Evolutionary conservation across 2,888 invertebrate species (phyloP).

Genomic region (Tholera decimalis): DNA sequence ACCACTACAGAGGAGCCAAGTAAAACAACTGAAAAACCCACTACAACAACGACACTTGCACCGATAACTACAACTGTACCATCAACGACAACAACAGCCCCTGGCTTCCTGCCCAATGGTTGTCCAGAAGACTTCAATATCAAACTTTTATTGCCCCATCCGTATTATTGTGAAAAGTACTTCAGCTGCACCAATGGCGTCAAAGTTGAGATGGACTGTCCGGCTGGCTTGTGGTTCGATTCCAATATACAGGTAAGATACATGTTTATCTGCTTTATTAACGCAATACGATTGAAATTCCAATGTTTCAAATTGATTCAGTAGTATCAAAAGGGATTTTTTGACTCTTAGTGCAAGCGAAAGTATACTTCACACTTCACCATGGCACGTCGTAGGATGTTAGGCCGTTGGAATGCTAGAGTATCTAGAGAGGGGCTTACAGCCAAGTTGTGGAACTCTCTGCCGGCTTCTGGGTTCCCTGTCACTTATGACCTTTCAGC

Average conservation of each 20-base stretch:
- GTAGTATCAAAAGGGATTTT: too few relatives aligned
- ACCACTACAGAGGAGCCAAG: slow-evolving; percentile 18
- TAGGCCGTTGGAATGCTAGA: too few relatives aligned
- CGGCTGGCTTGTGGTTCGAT: slow-evolving; percentile 72
- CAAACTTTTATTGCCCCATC: slow-evolving; percentile 73
- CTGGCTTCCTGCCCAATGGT: slow-evolving; percentile 66
- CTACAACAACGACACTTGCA: not conserved
- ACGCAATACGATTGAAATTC: too few relatives aligned
- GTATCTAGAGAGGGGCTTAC: too few relatives aligned
- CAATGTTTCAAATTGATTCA: too few relatives aligned
- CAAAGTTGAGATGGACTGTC: slow-evolving; percentile 69
- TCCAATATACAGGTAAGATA: slow-evolving; percentile 70
- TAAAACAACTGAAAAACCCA: slow-evolving; percentile 18
- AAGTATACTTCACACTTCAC: too few relatives aligned
- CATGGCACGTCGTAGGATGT: too few relatives aligned
- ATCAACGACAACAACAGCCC: slow-evolving; percentile 30
- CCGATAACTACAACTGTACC: slow-evolving; percentile 13
- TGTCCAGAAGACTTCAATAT: slow-evolving; percentile 70
- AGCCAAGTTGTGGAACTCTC: too few relatives aligned
- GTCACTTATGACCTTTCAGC: too few relatives aligned
- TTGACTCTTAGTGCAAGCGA: too few relatives aligned
- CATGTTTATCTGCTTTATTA: too few relatives aligned
- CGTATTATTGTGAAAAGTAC: slow-evolving; percentile 73
- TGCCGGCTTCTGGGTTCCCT: too few relatives aligned
- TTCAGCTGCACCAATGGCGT: slow-evolving; percentile 76